Percentiles rank a stretch among this genome's conserved stretches.
These are phyloP conservation scores for Pterostichus madidus DNA, from an alignment of 2,888 invertebrate genomes.

Conservation along the genomic window DNA sequence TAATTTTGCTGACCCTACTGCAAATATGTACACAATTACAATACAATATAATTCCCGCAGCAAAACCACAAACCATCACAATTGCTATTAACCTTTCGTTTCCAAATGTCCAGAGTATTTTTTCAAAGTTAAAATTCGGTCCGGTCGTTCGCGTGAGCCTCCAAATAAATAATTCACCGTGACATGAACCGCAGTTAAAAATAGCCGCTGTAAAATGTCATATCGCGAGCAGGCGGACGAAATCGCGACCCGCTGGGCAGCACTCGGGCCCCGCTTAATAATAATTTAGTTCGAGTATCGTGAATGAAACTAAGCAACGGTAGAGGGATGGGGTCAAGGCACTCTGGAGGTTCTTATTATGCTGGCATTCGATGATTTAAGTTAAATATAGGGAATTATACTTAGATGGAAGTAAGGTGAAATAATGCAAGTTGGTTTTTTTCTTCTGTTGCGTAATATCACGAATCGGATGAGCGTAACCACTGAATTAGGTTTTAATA, in stretches of 20 bases:
- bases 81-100: neutral
- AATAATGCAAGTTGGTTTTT: no score
- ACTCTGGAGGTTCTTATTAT: no score
- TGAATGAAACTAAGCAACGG: neutral
- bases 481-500: no score
- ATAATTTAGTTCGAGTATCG: neutral
- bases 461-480: no score
- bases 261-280: neutral
- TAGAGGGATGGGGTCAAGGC: no score
- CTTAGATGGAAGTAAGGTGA: no score
- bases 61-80: no score
- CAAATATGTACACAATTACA: neutral
- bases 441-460: no score
- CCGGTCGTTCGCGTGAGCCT: constrained; percentile 5
- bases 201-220: constrained; percentile 37
- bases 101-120: neutral
- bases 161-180: constrained; percentile 34
- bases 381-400: no score
- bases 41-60: neutral
- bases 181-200: constrained; percentile 37
- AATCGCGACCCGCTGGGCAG: constrained; percentile 22
- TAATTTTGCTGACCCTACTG: no score
- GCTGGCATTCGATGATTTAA: no score
- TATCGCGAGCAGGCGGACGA: neutral
- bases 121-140: neutral